Conservation (phyloP, 2,797 vertebrate species). For the Notoglanidium macrostoma region DNA sequence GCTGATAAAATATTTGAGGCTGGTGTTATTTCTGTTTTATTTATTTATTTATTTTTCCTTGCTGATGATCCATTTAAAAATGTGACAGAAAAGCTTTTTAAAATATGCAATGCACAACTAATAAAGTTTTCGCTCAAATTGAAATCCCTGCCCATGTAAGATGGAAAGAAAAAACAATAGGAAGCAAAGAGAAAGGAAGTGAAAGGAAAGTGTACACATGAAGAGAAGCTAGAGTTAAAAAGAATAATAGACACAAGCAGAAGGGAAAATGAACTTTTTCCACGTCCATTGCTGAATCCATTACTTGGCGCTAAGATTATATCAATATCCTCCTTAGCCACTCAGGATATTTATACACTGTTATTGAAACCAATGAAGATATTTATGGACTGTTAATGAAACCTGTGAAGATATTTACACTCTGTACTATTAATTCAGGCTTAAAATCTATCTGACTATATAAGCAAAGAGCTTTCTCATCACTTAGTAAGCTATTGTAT, state of each 20-base stretch:
- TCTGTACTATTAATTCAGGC: constrained; percentile 11
- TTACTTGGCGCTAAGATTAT: constrained; percentile 12
- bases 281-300: background rate
- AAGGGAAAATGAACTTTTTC: background rate
- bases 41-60: background rate
- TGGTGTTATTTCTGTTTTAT: background rate
- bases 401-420: background rate
- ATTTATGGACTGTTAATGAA: constrained; percentile 30
- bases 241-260: background rate
- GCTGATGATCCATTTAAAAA: background rate
- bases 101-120: background rate
- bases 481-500: constrained; percentile 18
- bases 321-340: constrained; percentile 14
- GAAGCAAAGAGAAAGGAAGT: background rate
- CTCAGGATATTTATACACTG: constrained; percentile 16
- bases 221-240: constrained; percentile 1
- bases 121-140: background rate
- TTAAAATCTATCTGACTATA: constrained; percentile 8
- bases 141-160: background rate
- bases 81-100: background rate
- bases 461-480: constrained; percentile 1
- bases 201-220: background rate
- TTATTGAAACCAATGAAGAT: constrained; percentile 15
- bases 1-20: constrained; percentile 1
- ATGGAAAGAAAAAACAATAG: background rate